These are phyloP conservation scores for Anguilla rostrata DNA, from an alignment of 2,113 vertebrate species.

Conservation along the genomic window DNA sequence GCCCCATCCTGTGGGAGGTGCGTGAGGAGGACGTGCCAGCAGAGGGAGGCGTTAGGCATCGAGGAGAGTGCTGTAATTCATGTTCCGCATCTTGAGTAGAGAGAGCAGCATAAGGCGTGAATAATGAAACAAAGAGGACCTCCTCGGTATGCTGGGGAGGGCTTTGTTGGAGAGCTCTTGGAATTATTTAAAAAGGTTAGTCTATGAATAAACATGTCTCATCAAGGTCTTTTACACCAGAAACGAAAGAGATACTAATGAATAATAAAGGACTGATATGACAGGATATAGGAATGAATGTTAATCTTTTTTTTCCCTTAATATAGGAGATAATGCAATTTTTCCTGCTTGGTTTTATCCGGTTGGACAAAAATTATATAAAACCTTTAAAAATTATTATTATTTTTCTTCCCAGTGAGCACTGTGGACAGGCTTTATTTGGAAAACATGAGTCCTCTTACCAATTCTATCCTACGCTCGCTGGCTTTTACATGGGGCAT, in stretches of 20 bases:
- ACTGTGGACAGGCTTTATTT: slow-evolving; percentile 58
- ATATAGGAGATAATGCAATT: slow-evolving; percentile 60
- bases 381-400: slow-evolving; percentile 76
- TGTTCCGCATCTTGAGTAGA: slow-evolving; percentile 89
- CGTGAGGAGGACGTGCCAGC: slow-evolving; percentile 75
- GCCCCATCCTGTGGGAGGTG: slow-evolving; percentile 66
- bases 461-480: slow-evolving; percentile 60
- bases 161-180: slow-evolving; percentile 89
- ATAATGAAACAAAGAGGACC: slow-evolving; percentile 94
- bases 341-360: slow-evolving; percentile 72
- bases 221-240: slow-evolving; percentile 91
- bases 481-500: slow-evolving; percentile 11
- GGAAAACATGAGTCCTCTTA: slow-evolving; percentile 58
- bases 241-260: slow-evolving; percentile 88
- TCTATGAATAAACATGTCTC: slow-evolving; percentile 98
- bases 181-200: slow-evolving; percentile 99
- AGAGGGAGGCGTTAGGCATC: slow-evolving; percentile 63
- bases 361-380: slow-evolving; percentile 88
- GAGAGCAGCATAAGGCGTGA: slow-evolving; percentile 80
- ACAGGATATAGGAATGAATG: slow-evolving; percentile 80
- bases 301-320: slow-evolving; percentile 65
- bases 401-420: slow-evolving; percentile 47
- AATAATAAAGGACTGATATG: slow-evolving; percentile 92
- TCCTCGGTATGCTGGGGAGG: slow-evolving; percentile 91
- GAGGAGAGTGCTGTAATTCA: slow-evolving; percentile 78